Evolutionary conservation across 2,113 vertebrate genomes (phyloP), one percentile per base, ranked within the genome.

Genomic region (Solenodon paradoxus): DNA sequence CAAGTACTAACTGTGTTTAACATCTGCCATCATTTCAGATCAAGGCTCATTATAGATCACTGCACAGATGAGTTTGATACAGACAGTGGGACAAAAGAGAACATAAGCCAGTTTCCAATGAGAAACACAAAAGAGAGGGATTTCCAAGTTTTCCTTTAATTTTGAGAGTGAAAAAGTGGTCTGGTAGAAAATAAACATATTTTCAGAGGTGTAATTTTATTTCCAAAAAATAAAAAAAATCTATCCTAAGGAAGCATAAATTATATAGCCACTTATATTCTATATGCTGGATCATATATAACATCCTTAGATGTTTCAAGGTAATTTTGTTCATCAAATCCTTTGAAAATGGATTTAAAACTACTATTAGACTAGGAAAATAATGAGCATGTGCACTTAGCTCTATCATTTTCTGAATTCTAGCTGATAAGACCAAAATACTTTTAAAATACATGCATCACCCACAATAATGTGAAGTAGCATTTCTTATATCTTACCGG

Each of bases 401-500:
- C 15, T 7, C 40, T 74, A n/a, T 68, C 19, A 61, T n/a, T 92
- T 85, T 40, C 88, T 59, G 28, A 69, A 57, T 63, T 96, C n/a
- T 51, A 78, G 38, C 51, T 72, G 57, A 93, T 89, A 90, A 84
- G 92, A 12, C 47, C 88, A 71, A 90, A 94, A 53, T 55, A 78
- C 4, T 82, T 82, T 49, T 45, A 85, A 92, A 92, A 84, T n/a
- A 72, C 11, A 61, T 79, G 47, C 80, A n/a, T 24, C 49, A 88
- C n/a, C 38, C 45, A 86, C 61, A 51, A 57, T 45, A 40, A 72
- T 26, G 2, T 57, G 82, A 94, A 68, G 28, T 75, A 42, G 74
- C 85, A 57, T 4, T 95, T 96, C n/a, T 71, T 30, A 7, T 13
- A 68, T 2, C 32, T 95, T 93, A 90, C 40, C 81, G 45, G 40